These are phyloP conservation scores for Camponotus vicinus DNA, from an alignment of 1,140 invertebrate species.

Conservation along the genomic window DNA sequence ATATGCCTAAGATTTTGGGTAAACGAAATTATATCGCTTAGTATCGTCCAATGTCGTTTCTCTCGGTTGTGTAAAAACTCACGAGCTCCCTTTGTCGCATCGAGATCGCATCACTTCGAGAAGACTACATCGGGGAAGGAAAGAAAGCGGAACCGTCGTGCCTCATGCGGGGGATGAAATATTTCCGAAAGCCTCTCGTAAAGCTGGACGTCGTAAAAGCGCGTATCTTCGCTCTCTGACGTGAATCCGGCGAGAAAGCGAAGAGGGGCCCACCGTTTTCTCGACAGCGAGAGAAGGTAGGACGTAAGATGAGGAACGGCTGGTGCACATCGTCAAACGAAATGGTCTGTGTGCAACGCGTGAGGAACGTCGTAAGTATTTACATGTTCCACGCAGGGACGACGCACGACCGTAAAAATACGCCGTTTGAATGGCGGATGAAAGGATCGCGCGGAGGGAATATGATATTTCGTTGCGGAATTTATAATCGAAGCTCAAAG, in stretches of 20 bases:
- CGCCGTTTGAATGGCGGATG: conserved; percentile 60
- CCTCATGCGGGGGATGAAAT: conserved; percentile 63
- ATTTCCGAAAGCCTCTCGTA: conserved; percentile 77
- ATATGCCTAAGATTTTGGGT: conserved; percentile 10
- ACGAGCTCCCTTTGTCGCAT: conserved; percentile 18
- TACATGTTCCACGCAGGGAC: conserved; percentile 64
- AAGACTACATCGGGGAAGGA: not conserved
- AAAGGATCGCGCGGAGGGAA: conserved; percentile 58
- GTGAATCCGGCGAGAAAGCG: conserved; percentile 5
- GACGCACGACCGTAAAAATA: conserved; percentile 65
- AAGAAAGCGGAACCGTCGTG: conserved; percentile 27
- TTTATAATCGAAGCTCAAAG: conserved; percentile 69
- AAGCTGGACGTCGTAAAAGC: conserved; percentile 79
- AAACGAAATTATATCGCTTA: conserved; percentile 38
- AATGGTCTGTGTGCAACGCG: conserved; percentile 70
- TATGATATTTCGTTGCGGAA: conserved; percentile 66
- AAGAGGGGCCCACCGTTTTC: conserved; percentile 16
- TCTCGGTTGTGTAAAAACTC: conserved; percentile 49
- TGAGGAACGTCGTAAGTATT: conserved; percentile 67
- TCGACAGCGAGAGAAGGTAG: conserved; percentile 32
- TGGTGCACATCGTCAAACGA: conserved; percentile 73
- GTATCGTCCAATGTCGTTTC: conserved; percentile 8
- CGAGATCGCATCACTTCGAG: not conserved
- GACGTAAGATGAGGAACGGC: conserved; percentile 59
- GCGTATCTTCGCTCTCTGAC: conserved; percentile 71